Evolutionary conservation across 37 sponge, comb jelly and placozoan species (phyloP).

Genomic region (Aplysina aerophoba): DNA sequence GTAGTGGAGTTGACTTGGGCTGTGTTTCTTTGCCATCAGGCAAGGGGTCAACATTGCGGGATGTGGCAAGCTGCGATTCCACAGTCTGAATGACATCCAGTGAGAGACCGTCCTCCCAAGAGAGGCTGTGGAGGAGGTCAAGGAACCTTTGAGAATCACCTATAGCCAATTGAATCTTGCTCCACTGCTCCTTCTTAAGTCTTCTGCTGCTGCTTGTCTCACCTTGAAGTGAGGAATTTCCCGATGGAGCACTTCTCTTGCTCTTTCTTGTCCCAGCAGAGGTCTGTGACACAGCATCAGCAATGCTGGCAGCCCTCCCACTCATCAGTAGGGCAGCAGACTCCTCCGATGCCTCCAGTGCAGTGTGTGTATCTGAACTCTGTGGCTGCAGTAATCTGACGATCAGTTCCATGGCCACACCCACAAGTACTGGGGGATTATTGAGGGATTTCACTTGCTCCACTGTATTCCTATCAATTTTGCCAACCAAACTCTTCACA

Average conservation of each 20-base stretch:
- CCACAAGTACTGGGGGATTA: slow-evolving; percentile 77
- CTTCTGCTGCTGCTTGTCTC: neutral
- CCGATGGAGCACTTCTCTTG: slow-evolving; percentile 16
- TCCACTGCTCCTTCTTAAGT: slow-evolving; percentile 71
- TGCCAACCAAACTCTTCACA: slow-evolving; percentile 50
- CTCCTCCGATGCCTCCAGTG: neutral
- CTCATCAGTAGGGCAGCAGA: neutral
- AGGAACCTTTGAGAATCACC: slow-evolving; percentile 86
- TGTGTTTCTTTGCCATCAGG: neutral
- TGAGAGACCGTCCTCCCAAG: slow-evolving; percentile 81
- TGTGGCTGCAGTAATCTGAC: slow-evolving; percentile 56
- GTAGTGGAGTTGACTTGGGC: neutral
- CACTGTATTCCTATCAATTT: slow-evolving; percentile 82
- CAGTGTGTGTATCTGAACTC: neutral
- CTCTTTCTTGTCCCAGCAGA: slow-evolving; percentile 6
- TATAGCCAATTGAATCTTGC: slow-evolving; percentile 64
- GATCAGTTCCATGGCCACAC: slow-evolving; percentile 79
- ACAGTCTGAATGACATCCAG: slow-evolving; percentile 62
- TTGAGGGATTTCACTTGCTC: slow-evolving; percentile 78
- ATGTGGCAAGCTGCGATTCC: slow-evolving; percentile 48
- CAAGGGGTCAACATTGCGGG: neutral
- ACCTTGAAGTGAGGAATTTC: neutral
- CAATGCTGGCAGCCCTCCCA: neutral
- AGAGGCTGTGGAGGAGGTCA: slow-evolving; percentile 64
- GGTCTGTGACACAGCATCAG: neutral